Conservation (phyloP, 2,888 invertebrate species). For the Chromoteleia sp. region DNA sequence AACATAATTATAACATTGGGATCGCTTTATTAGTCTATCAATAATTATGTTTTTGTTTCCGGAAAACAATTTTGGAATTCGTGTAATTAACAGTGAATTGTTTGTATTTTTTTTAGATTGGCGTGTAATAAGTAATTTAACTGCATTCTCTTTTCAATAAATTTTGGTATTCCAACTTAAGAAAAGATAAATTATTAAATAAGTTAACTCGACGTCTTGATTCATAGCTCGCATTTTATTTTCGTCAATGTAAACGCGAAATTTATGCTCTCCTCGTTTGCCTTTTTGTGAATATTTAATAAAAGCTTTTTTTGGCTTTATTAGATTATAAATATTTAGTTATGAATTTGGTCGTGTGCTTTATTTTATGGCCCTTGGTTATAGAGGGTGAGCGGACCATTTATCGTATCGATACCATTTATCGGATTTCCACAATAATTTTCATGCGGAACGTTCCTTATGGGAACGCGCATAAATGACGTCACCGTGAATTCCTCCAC, state of each 20-base stretch:
- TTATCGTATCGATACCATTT: constrained; percentile 68
- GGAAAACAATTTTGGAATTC: not conserved
- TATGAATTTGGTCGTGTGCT: constrained; percentile 37
- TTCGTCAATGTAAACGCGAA: not conserved
- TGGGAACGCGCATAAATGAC: constrained; percentile 62
- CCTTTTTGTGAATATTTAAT: constrained; percentile 47
- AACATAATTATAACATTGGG: no score
- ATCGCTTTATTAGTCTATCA: no score
- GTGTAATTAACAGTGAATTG: not conserved
- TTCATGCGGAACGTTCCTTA: constrained; percentile 66
- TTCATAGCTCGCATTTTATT: not conserved
- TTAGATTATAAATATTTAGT: constrained; percentile 61
- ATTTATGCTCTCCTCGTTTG: not conserved
- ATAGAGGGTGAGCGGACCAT: constrained; percentile 55
- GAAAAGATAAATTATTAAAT: constrained; percentile 2
- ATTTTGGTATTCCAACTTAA: not conserved
- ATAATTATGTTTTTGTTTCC: no score
- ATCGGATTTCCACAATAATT: constrained; percentile 68
- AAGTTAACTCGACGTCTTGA: not conserved
- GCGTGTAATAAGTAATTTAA: not conserved
- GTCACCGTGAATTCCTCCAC: constrained; percentile 47
- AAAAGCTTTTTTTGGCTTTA: constrained; percentile 51
- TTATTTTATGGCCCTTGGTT: constrained; percentile 48
- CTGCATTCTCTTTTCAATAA: not conserved
- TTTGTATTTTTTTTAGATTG: not conserved